Conservation (phyloP, 1,140 invertebrate genomes). For the Alviniconcha marisindica region DNA sequence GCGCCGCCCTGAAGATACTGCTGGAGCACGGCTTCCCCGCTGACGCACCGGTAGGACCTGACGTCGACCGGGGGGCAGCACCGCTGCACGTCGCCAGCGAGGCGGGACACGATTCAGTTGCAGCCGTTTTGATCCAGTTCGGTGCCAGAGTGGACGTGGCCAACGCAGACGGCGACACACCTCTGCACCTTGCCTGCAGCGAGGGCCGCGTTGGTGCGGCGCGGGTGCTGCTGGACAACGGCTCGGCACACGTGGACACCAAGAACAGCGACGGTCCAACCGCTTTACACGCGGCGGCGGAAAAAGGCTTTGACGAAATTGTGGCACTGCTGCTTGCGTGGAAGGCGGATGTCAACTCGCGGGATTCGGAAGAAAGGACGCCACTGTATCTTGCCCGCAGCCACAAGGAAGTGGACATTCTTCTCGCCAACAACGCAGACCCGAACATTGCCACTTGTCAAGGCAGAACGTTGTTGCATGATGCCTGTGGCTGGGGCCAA, state of each 20-base stretch:
- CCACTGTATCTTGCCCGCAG: not conserved
- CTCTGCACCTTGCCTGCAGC: constrained; percentile 60
- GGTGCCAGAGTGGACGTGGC: constrained; percentile 83
- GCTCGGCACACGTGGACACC: not conserved
- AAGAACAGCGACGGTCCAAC: not conserved
- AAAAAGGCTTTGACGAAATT: not conserved
- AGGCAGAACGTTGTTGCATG: not conserved
- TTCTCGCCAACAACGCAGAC: not conserved
- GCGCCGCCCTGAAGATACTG: not conserved
- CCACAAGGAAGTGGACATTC: not conserved
- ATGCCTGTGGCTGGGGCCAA: not conserved
- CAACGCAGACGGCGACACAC: constrained; percentile 76
- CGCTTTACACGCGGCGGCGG: not conserved
- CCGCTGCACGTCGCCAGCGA: constrained; percentile 24
- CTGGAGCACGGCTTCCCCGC: not conserved
- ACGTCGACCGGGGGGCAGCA: no score
- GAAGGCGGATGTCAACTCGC: not conserved
- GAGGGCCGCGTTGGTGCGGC: constrained; percentile 87
- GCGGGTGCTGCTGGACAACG: not conserved
- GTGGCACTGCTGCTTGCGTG: not conserved
- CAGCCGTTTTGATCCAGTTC: constrained; percentile 47
- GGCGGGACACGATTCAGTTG: constrained; percentile 51
- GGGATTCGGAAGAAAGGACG: not conserved
- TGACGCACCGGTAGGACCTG: not conserved
- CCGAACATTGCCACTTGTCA: not conserved